Evolutionary conservation across 2,797 vertebrate species (phyloP), one percentile per base, ranked within the genome.

Genomic region (Ctenopoma multispine): DNA sequence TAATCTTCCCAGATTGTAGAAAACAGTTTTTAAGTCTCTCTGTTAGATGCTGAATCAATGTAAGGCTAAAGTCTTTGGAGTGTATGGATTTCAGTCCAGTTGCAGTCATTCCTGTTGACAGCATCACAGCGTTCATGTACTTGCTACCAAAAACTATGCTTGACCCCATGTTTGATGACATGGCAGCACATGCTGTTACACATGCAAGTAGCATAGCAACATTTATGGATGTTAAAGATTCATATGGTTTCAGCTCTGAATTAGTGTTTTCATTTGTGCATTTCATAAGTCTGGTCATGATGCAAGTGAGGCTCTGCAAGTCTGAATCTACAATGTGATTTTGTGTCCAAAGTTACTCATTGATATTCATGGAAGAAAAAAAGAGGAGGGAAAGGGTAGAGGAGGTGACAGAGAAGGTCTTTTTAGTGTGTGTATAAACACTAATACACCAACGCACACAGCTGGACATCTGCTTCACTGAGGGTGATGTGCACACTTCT

Each of bases 331-430:
- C 50, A 53, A 61, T 69, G 77, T 74, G 72, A n/a, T n/a, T 84
- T 76, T 77, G 58, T 75, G 80, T 86, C 79, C 89, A 71, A 77
- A 72, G 85, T 89, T 80, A 62, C 81, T 84, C 72, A 86, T 84
- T 89, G 81, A 90, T 81, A 91, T 88, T 89, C 88, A 85, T 67
- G 78, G 6, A n/a, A 68, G 65, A 59, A 72, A 59, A 46, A 54
- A 72, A 63, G 55, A 65, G 50, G 38, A 71, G 66, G 62, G 59
- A 69, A 46, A 60, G 73, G 72, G 69, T 72, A 78, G 62, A 75
- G 23, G 63, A 75, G 80, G 75, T 84, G 87, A 89, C 86, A 89
- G 75, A 82, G 69, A 91, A 86, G 81, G 81, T 84, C 76, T 85
- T 60, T 83, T 61, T 79, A 65, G 63, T 74, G 79, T 51, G 57